Percentiles rank a stretch among this genome's conserved stretches.
Conservation (phyloP, 2,888 invertebrate genomes). For the Pherbina coryleti region DNA sequence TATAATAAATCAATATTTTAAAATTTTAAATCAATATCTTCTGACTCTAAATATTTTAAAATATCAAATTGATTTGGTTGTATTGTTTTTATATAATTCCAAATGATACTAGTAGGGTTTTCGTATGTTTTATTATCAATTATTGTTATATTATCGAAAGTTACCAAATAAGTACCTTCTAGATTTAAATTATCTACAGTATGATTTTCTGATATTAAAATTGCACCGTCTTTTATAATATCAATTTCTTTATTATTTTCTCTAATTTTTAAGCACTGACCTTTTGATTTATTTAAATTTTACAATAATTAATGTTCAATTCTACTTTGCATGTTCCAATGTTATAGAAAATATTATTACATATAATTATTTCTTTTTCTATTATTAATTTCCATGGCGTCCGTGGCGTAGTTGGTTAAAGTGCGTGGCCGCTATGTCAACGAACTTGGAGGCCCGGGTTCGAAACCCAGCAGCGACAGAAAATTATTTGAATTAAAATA, state of each 20-base stretch:
- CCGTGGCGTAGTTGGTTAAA: no score
- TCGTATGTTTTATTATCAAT: conserved; percentile 1
- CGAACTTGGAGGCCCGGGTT: no score
- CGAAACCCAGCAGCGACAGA: no score
- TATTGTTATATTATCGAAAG: conserved; percentile 1
- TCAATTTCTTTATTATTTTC: neutral
- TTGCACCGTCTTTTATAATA: neutral
- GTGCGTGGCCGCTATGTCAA: no score
- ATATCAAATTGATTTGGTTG: no score
- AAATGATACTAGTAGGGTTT: neutral
- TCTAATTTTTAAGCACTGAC: neutral
- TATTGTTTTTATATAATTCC: no score
- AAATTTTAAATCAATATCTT: no score
- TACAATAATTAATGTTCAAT: neutral
- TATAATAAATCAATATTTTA: no score
- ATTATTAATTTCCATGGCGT: no score
- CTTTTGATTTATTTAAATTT: conserved; percentile 4
- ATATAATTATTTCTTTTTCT: neutral
- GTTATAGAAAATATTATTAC: neutral
- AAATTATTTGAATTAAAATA: no score
- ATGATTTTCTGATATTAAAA: conserved; percentile 4
- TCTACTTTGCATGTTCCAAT: neutral
- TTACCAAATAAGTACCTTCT: neutral
- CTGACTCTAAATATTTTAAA: no score
- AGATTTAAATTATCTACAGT: neutral